Conservation (phyloP, 2,797 vertebrate genomes). For the Molothrus aeneus region DNA sequence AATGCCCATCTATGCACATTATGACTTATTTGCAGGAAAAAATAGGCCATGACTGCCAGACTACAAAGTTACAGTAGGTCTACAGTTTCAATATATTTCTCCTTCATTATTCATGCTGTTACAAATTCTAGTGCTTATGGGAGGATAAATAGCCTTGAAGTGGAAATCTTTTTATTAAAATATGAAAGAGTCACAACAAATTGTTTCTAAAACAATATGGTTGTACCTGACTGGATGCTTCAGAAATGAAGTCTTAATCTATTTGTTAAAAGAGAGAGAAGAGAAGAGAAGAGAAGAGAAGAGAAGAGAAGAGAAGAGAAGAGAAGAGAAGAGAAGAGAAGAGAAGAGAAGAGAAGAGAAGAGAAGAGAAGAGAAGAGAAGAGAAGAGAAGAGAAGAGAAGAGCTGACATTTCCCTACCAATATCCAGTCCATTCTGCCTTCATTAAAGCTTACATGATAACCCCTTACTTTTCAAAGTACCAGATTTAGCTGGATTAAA, state of each 20-base stretch:
- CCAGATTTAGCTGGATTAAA: background rate
- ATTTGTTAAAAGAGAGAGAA: too few species aligned
- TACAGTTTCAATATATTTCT: constrained; percentile 60
- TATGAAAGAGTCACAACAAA: background rate
- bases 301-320: too few species aligned
- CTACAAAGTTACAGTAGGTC: constrained; percentile 43
- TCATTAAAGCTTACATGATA: background rate
- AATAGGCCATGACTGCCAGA: constrained; percentile 52
- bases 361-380: too few species aligned
- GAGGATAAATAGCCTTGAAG: constrained; percentile 43
- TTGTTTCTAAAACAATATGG: background rate
- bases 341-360: too few species aligned
- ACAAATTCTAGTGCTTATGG: constrained; percentile 20
- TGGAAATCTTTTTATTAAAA: background rate
- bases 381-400: too few species aligned
- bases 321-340: too few species aligned
- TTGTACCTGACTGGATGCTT: background rate
- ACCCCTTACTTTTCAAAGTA: background rate
- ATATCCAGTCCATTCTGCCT: too few species aligned
- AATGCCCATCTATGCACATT: constrained; percentile 38
- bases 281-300: too few species aligned
- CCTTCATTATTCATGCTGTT: constrained; percentile 41
- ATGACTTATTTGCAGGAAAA: constrained; percentile 39
- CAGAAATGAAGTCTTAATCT: background rate
- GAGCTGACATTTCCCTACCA: too few species aligned